Evolutionary conservation across 2,113 vertebrate genomes (phyloP), one percentile per base, ranked within the genome.

Genomic region (Helogale parvula): DNA sequence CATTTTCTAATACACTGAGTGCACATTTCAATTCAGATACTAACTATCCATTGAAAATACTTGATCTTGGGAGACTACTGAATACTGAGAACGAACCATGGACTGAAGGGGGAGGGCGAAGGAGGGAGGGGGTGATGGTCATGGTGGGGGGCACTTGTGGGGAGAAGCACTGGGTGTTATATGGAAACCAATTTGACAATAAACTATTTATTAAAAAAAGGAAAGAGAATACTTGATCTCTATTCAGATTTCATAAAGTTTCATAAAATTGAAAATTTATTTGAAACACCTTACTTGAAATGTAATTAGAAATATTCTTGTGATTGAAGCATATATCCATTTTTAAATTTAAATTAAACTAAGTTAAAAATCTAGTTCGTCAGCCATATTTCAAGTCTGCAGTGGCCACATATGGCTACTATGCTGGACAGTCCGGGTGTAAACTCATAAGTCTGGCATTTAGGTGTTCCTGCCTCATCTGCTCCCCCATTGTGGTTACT

Each of bases 321-420:
- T 38, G n/a, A 77, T 47, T 82, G 76, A 93, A 87, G 68, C 76
- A 77, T 60, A 50, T 57, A 15, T 60, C 57, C 47, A 17, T 57
- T 93, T 95, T 93, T n/a, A 95, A 92, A 52, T 69, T 31, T 52
- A 71, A 92, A 16, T 52, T 31, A 41, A 92, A 21, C 41, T 35
- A 41, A 80, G 33, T 80, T 45, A 35, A 63, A 86, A 80, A 81
- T 86, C 29, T 12, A 21, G n/a, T 35, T 90, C 38, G 33, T 66
- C 5, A 16, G 68, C 12, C 38, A 1, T 17, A 21, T 74, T 41
- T 63, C 81, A 60, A 12, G 50, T 68, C 29, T 38, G 52, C 47
- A 65, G 17, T 35, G 77, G 33, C 69, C 15, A 16, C 35, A 17
- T 69, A 17, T 15, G 38, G 82, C 60, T 38, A 1, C 38, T 66